Percentiles rank a stretch among this genome's conserved stretches.
phyloP scores from a whole-genome alignment of 2,113 vertebrate species.

The Perccottus glenii region DNA sequence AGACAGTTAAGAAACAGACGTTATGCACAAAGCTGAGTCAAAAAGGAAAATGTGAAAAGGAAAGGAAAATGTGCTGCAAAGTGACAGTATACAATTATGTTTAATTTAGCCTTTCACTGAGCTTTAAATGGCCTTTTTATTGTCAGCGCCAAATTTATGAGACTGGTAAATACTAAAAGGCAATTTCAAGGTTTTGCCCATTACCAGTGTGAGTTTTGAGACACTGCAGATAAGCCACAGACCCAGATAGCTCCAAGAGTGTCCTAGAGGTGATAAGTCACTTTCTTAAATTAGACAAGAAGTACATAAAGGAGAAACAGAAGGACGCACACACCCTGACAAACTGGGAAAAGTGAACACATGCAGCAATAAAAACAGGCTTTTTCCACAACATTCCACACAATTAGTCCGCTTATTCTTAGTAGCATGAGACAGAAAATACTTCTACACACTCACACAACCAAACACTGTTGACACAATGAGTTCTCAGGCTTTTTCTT shows the following conservation, averaged over 20 bases:
- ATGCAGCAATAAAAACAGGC: slow-evolving; percentile 31
- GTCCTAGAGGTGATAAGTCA: slow-evolving; percentile 63
- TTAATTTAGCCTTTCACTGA: slow-evolving; percentile 19
- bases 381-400: slow-evolving; percentile 52
- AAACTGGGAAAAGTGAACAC: slow-evolving; percentile 2
- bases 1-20: slow-evolving; percentile 64
- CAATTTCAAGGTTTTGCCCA: slow-evolving; percentile 25
- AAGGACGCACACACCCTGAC: slow-evolving; percentile 21
- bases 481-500: neutral
- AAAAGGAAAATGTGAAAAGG: too few relatives aligned
- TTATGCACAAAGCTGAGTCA: slow-evolving; percentile 48
- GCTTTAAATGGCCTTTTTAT: slow-evolving; percentile 20
- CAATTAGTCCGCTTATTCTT: slow-evolving; percentile 40
- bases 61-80: slow-evolving; percentile 39
- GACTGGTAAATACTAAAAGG: slow-evolving; percentile 16
- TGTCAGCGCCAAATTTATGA: slow-evolving; percentile 30
- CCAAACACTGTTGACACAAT: slow-evolving; percentile 1
- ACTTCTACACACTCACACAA: neutral
- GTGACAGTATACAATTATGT: slow-evolving; percentile 36
- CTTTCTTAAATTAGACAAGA: slow-evolving; percentile 64
- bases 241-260: slow-evolving; percentile 40
- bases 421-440: slow-evolving; percentile 30
- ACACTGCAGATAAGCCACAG: slow-evolving; percentile 49
- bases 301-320: slow-evolving; percentile 45
- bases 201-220: slow-evolving; percentile 18